Conservation (phyloP, 2,888 invertebrate genomes). For the Orthosia incerta region DNA sequence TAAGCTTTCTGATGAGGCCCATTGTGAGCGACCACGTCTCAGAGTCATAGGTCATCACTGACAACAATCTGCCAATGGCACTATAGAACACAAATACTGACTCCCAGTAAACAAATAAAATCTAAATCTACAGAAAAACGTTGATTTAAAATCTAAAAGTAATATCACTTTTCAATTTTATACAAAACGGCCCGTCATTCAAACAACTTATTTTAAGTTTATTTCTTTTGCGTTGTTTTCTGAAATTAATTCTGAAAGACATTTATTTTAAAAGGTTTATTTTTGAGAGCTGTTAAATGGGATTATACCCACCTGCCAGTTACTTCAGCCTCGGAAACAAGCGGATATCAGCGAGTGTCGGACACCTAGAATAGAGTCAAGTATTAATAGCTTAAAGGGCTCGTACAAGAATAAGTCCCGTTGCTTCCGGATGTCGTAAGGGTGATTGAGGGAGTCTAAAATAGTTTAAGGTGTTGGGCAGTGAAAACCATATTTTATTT, state of each 20-base stretch:
- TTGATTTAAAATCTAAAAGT: neutral
- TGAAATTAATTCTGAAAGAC: slow-evolving; percentile 11
- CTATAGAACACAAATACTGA: neutral
- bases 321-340: slow-evolving; percentile 27
- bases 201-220: slow-evolving; percentile 14
- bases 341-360: slow-evolving; percentile 34
- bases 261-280: slow-evolving; percentile 40
- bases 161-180: neutral
- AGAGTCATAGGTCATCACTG: no score
- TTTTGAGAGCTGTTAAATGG: slow-evolving; percentile 51
- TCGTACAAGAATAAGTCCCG: slow-evolving; percentile 7
- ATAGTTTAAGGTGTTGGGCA: neutral
- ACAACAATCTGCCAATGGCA: no score
- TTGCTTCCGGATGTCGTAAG: slow-evolving; percentile 5
- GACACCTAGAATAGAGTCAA: slow-evolving; percentile 7
- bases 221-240: slow-evolving; percentile 23
- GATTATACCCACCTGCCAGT: slow-evolving; percentile 53
- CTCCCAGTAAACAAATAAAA: neutral
- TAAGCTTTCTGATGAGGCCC: no score
- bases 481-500: neutral
- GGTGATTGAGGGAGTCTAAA: neutral
- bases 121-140: neutral
- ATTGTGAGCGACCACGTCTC: no score
- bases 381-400: slow-evolving; percentile 20
- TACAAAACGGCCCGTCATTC: neutral